A percentile compares a stretch with the other conserved stretches of the same genome.
Evolutionary conservation across 2,113 vertebrate genomes (phyloP).

Genomic region (Motacilla tschutschensis): DNA sequence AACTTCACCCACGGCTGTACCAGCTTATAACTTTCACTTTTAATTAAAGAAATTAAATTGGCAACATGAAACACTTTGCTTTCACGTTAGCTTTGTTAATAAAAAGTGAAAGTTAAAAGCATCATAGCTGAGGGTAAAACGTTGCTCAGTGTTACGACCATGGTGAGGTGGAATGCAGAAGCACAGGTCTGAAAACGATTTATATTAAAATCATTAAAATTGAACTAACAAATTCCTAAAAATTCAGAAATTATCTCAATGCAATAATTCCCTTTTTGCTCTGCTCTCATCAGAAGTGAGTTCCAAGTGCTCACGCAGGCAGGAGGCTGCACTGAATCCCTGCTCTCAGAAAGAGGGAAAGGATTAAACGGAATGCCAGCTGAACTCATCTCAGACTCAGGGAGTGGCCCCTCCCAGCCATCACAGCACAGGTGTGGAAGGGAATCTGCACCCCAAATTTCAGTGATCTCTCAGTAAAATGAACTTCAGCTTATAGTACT

Average conservation of each 20-base stretch:
- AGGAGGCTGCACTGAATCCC: not conserved
- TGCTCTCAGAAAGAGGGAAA: not conserved
- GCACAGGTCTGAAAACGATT: not conserved
- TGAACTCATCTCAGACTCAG: not conserved
- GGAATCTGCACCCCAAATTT: not conserved
- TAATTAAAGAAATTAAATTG: constrained; percentile 80
- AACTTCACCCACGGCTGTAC: constrained; percentile 72
- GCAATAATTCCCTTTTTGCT: not conserved
- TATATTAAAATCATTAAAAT: constrained; percentile 15
- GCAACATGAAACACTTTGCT: constrained; percentile 74
- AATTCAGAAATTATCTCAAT: not conserved
- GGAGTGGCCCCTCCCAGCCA: not conserved
- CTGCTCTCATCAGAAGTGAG: not conserved
- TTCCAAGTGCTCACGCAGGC: not conserved
- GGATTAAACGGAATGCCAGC: not conserved
- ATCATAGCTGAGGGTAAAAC: constrained; percentile 56
- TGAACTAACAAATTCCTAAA: not conserved
- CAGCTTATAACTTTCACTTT: constrained; percentile 75
- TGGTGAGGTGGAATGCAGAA: not conserved
- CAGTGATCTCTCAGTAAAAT: not conserved
- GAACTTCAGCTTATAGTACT: not conserved
- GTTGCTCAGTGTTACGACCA: not conserved
- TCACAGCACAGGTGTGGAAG: not conserved
- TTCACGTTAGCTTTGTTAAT: constrained; percentile 72
- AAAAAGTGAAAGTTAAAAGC: constrained; percentile 70